Base-by-base conservation (phyloP, 2,797 vertebrate species). In the Platalea minor region DNA sequence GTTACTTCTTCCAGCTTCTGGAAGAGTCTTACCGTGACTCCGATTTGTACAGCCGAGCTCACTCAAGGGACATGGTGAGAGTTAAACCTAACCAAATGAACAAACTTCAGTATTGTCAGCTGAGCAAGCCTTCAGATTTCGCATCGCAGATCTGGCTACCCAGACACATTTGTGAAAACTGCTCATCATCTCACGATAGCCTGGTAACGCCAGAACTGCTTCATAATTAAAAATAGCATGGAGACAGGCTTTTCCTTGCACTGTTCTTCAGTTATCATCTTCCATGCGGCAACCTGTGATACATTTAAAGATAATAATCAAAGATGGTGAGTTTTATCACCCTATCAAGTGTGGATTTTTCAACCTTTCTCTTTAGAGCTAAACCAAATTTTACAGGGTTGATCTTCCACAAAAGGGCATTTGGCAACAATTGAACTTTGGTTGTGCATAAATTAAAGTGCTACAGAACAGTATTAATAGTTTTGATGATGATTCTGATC, bases 41-140 rank as follows among this genome's bases (percentile, higher is more conserved):
- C 4, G 51, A 17, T 56, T 45, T 28, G 16, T 35, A 3, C 26
- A 69, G 35, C 37, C 1, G 5, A 37, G 56, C 35, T 54, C 51
- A 5, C 43, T 28, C 11, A 14, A 33, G 59, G 76, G 60, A 26
- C 10, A 0, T 0, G 4, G 39, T 0, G 11, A 69, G n/a, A 31
- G 20, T 21, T 24, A 31, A 65, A 31, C 5, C 28, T 7, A 28
- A 26, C 17, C 13, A 37, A 37, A 25, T 0, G 9, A 43, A 7
- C 7, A 23, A 45, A 11, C 25, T 21, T 31, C 51, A n/a, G 45
- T 13, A 3, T 45, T n/a, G 51, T 4, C 31, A 17, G 33, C 46
- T 33, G 74, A 56, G 41, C 19, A 20, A 33, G 35, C 17, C 43
- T 61, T 24, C 75, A 61, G 37, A 4, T 46, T 50, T 28, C 64